Evolutionary conservation across 2,113 vertebrate species (phyloP).

Genomic region (Thymallus thymallus): DNA sequence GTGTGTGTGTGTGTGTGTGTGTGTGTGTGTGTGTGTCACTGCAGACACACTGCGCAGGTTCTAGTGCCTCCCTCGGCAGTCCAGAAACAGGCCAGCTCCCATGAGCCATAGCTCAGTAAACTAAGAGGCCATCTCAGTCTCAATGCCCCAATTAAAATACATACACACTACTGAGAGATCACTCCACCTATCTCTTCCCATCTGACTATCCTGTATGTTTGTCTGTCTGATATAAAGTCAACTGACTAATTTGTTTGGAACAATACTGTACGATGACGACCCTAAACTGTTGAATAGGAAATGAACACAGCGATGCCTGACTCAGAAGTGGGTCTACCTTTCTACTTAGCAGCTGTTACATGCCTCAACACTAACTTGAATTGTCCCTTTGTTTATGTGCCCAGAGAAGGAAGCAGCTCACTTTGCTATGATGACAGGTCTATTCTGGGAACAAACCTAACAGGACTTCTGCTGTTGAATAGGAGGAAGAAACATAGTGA

Average conservation of each 20-base stretch:
- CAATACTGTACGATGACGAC: too few relatives aligned
- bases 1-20: not conserved
- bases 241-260: too few relatives aligned
- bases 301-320: not conserved
- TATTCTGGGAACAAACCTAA: not conserved
- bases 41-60: slow-evolving; percentile 18
- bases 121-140: slow-evolving; percentile 61
- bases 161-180: slow-evolving; percentile 29
- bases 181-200: not conserved
- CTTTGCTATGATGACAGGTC: not conserved
- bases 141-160: slow-evolving; percentile 66
- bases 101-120: slow-evolving; percentile 49
- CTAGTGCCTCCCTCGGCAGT: slow-evolving; percentile 46
- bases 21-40: not conserved
- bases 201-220: not conserved
- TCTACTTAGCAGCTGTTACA: not conserved
- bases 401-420: not conserved
- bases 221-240: not conserved
- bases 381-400: not conserved
- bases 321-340: not conserved
- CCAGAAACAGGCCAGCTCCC: slow-evolving; percentile 69
- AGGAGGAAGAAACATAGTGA: not conserved
- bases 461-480: not conserved
- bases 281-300: not conserved
- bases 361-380: not conserved